Conservation (phyloP, 2,113 vertebrate genomes). For the Neomonachus schauinslandi region DNA sequence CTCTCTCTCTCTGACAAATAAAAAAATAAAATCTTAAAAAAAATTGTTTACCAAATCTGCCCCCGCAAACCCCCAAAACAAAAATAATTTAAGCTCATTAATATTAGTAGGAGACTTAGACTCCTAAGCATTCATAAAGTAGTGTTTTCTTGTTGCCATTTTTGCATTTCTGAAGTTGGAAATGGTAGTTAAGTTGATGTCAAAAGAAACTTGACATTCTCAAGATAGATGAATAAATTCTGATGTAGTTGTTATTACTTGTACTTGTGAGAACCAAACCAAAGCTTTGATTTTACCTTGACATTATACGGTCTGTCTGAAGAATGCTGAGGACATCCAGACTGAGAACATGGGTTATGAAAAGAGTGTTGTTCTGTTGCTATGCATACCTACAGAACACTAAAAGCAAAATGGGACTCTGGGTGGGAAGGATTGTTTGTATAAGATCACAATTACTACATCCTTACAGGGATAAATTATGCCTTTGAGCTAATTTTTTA, state of each 20-base stretch:
- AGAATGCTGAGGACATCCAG: background rate
- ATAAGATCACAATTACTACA: background rate
- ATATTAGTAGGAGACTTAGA: background rate
- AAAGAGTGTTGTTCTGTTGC: background rate
- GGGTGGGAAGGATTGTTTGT: background rate
- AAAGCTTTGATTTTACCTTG: constrained; percentile 30
- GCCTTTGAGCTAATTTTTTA: background rate
- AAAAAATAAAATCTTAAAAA: background rate
- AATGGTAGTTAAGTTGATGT: constrained; percentile 41
- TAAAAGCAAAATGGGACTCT: background rate
- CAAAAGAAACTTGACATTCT: constrained; percentile 34
- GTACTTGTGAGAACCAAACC: constrained; percentile 26
- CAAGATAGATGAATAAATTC: constrained; percentile 16
- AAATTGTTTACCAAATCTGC: background rate
- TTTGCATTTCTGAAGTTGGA: constrained; percentile 46
- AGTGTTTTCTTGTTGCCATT: background rate
- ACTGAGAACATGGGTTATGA: background rate
- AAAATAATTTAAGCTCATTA: constrained; percentile 15
- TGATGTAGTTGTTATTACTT: constrained; percentile 3
- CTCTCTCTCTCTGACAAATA: no score
- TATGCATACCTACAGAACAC: background rate
- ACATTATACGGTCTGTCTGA: background rate
- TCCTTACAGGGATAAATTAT: background rate
- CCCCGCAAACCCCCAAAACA: background rate
- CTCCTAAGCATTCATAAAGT: background rate